A percentile compares a stretch with the other conserved stretches of the same genome.
These are phyloP conservation scores for Caenorhabditis wallacei DNA, from an alignment of 2,888 invertebrate genomes.

Conservation along the genomic window DNA sequence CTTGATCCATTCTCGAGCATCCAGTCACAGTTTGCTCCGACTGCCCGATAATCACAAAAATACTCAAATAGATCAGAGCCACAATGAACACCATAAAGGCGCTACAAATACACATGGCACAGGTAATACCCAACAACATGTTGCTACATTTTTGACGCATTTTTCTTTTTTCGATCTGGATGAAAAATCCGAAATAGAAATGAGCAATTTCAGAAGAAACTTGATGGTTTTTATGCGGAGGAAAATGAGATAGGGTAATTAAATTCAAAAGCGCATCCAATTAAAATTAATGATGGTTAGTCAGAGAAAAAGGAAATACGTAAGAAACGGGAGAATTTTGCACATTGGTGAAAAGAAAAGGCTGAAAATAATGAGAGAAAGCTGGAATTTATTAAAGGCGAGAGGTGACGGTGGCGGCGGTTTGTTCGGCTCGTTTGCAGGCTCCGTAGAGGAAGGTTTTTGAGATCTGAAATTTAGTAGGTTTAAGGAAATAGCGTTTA, in stretches of 20 bases:
- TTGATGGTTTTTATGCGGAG: not conserved
- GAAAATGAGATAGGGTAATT: not conserved
- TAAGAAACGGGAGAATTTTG: too few species aligned
- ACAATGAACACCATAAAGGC: slow-evolving; percentile 28
- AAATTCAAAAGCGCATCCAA: slow-evolving; percentile 17
- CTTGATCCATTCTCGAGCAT: slow-evolving; percentile 36
- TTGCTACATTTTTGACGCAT: slow-evolving; percentile 28
- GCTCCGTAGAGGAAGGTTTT: slow-evolving; percentile 8
- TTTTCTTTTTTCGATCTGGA: too few species aligned
- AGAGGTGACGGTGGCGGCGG: not conserved
- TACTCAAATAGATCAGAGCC: slow-evolving; percentile 34
- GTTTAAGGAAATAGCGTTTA: too few species aligned
- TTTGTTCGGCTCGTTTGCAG: slow-evolving; percentile 8
- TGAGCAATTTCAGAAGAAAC: not conserved
- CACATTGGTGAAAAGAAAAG: too few species aligned
- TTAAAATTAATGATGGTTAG: slow-evolving; percentile 21
- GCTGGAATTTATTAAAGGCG: too few species aligned
- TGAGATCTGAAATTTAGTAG: slow-evolving; percentile 19
- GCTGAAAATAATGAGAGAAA: too few species aligned
- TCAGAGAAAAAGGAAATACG: too few species aligned
- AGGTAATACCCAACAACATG: slow-evolving; percentile 32
- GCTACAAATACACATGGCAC: slow-evolving; percentile 40
- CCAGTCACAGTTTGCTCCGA: not conserved
- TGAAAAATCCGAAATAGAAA: too few species aligned
- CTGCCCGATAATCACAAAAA: slow-evolving; percentile 17